A percentile compares a stretch with the other conserved stretches of the same genome.
These are phyloP conservation scores for Drosophila kikkawai DNA, from an alignment of 1,140 invertebrate genomes.

Conservation along the genomic window DNA sequence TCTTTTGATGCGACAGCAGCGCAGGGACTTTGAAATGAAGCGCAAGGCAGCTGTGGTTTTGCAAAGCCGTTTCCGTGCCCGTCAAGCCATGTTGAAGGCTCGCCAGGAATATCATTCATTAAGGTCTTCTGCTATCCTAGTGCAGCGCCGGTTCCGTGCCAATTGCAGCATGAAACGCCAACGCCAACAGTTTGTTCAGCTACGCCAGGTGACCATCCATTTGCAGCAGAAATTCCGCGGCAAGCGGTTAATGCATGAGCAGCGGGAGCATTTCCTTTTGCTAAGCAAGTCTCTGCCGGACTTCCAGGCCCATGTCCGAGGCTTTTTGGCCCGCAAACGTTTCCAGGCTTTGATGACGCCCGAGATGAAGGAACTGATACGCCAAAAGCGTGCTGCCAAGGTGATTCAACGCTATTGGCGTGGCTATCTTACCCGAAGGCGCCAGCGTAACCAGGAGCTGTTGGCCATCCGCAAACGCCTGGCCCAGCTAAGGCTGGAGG, in stretches of 20 bases:
- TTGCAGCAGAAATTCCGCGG: constrained; percentile 86
- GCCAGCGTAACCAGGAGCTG: constrained; percentile 68
- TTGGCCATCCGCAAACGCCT: constrained; percentile 85
- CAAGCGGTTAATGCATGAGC: constrained; percentile 76
- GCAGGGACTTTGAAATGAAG: constrained; percentile 78
- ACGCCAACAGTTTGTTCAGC: constrained; percentile 76
- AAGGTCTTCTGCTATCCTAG: constrained; percentile 50
- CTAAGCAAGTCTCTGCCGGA: constrained; percentile 64
- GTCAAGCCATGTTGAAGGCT: constrained; percentile 61
- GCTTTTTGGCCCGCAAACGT: constrained; percentile 85
- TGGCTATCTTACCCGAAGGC: constrained; percentile 86
- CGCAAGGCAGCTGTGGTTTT: constrained; percentile 83
- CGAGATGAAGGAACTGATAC: constrained; percentile 85
- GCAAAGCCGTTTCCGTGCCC: constrained; percentile 86
- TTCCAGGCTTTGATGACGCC: constrained; percentile 85
- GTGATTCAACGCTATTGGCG: constrained; percentile 89
- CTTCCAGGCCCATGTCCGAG: constrained; percentile 85
- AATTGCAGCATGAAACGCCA: constrained; percentile 69
- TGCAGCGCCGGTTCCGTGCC: constrained; percentile 85
- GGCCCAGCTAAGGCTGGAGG: constrained; percentile 84
- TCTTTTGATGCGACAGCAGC: constrained; percentile 52
- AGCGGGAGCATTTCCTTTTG: constrained; percentile 50
- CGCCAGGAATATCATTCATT: constrained; percentile 78
- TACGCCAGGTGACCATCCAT: constrained; percentile 73
- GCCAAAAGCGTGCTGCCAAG: constrained; percentile 86